phyloP scores from a whole-genome alignment of 2,113 vertebrate species.

The Gadus chalcogrammus region DNA sequence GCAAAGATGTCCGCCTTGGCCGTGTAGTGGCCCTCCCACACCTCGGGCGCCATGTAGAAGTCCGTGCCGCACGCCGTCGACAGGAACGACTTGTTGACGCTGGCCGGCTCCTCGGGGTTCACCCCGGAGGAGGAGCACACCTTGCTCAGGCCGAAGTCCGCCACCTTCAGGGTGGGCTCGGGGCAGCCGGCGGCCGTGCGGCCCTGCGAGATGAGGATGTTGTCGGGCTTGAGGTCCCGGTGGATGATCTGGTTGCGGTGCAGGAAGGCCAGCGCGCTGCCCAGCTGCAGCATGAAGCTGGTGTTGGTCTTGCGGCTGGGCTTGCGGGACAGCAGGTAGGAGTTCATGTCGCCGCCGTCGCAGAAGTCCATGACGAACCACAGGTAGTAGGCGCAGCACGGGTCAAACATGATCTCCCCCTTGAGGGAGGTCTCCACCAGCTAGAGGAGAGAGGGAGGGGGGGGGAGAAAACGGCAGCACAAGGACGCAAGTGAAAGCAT shows the following conservation, averaged over 20 bases:
- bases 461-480: slow-evolving; percentile 11
- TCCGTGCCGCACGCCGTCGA: slow-evolving; percentile 94
- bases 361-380: slow-evolving; percentile 99
- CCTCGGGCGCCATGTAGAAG: slow-evolving; percentile 98
- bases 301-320: slow-evolving; percentile 93
- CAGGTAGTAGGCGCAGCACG: slow-evolving; percentile 91
- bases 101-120: slow-evolving; percentile 88
- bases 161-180: slow-evolving; percentile 93
- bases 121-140: slow-evolving; percentile 89
- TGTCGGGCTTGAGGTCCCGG: slow-evolving; percentile 95
- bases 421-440: slow-evolving; percentile 96
- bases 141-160: slow-evolving; percentile 94
- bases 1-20: slow-evolving; percentile 98
- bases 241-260: slow-evolving; percentile 98
- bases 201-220: slow-evolving; percentile 90
- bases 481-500: too few species aligned
- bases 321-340: slow-evolving; percentile 91
- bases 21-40: slow-evolving; percentile 97
- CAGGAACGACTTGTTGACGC: slow-evolving; percentile 93
- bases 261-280: slow-evolving; percentile 94
- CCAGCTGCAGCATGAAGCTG: slow-evolving; percentile 97
- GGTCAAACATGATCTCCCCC: slow-evolving; percentile 94
- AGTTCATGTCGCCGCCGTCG: slow-evolving; percentile 96
- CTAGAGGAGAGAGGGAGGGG: slow-evolving; percentile 63
- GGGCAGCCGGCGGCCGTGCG: slow-evolving; percentile 63